Percentiles rank a stretch among this genome's conserved stretches.
Conservation (phyloP, 2,797 vertebrate species). For the Pipistrellus kuhlii region DNA sequence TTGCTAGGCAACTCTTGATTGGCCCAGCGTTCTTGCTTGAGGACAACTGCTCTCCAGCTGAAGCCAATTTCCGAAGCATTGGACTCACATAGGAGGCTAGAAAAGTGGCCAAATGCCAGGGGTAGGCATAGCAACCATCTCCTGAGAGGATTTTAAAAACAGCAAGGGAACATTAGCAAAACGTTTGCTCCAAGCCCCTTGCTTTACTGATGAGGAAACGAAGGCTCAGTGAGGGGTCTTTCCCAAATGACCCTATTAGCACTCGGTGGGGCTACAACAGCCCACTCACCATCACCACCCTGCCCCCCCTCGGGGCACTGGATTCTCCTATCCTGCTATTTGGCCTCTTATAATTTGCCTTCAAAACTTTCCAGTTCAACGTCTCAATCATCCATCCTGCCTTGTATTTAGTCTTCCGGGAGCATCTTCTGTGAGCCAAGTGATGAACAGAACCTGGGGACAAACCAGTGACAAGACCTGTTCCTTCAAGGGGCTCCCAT, state of each 20-base stretch:
- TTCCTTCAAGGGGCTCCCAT: not conserved
- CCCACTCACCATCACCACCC: not conserved
- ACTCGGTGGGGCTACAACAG: not conserved
- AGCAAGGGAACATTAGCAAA: not conserved
- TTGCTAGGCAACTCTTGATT: constrained; percentile 26
- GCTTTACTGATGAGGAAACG: not conserved
- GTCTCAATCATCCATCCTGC: not conserved
- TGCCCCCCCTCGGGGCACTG: not conserved
- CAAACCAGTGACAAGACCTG: too few species aligned
- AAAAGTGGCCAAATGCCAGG: not conserved
- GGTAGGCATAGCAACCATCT: constrained; percentile 40
- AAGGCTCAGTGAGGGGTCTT: not conserved
- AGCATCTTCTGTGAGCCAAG: not conserved
- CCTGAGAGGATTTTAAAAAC: not conserved
- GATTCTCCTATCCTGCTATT: not conserved
- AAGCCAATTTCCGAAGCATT: not conserved
- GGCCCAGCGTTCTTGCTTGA: not conserved
- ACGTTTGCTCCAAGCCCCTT: not conserved
- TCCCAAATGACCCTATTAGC: not conserved
- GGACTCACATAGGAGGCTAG: not conserved
- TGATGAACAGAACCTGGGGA: not conserved
- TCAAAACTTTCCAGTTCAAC: not conserved
- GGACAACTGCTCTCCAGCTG: not conserved
- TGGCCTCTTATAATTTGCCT: not conserved
- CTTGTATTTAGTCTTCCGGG: not conserved